These are phyloP conservation scores for Callaeas wilsoni DNA, from an alignment of 2,113 vertebrate genomes.

Conservation along the genomic window DNA sequence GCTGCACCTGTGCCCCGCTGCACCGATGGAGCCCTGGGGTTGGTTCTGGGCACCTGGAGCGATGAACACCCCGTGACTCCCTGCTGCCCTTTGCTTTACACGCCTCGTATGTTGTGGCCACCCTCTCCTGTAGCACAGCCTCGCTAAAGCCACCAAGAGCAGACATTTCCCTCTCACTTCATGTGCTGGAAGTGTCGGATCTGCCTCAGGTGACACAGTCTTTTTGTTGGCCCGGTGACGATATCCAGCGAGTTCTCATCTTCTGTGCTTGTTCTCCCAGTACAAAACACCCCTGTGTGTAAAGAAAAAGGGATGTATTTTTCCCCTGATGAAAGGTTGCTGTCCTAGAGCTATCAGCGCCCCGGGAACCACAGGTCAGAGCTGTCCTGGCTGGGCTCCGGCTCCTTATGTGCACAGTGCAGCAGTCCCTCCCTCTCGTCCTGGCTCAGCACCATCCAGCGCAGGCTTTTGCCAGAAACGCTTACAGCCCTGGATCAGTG, in stretches of 20 bases:
- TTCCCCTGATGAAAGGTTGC: neutral
- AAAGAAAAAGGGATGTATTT: neutral
- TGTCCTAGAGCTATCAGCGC: neutral
- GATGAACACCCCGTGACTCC: too few species aligned
- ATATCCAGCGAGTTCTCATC: neutral
- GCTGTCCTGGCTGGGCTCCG: neutral
- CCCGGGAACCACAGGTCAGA: neutral
- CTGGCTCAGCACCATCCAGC: neutral
- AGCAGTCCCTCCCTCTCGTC: neutral
- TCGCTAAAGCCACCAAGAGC: neutral
- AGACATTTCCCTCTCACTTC: neutral
- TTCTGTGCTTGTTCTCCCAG: neutral
- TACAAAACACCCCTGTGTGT: neutral
- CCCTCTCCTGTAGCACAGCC: neutral
- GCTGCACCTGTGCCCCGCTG: neutral
- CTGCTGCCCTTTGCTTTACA: neutral
- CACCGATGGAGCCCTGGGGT: rapidly evolving
- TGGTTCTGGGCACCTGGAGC: neutral
- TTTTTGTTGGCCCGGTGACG: neutral
- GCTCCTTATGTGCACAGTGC: neutral
- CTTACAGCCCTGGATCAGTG: neutral
- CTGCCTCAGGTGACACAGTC: neutral
- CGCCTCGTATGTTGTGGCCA: neutral
- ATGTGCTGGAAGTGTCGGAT: rapidly evolving
- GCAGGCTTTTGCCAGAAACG: neutral